phyloP scores from a whole-genome alignment of 2,113 vertebrate species.

The Vulpes lagopus region DNA sequence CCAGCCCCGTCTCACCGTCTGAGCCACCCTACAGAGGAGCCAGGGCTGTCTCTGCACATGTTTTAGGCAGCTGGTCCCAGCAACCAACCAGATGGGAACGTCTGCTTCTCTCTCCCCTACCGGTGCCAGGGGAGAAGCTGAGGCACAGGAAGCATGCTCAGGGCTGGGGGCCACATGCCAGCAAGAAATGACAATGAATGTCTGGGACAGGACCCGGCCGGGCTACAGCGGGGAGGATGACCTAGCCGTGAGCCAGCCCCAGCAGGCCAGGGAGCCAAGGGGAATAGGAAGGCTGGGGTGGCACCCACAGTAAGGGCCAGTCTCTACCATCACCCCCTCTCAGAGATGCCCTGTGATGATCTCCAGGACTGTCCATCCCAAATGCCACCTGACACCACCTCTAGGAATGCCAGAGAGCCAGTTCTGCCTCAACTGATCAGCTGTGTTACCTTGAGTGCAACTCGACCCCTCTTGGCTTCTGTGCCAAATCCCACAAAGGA shows the following conservation, averaged over 20 bases:
- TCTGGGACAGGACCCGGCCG: not conserved
- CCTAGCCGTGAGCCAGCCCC: not conserved
- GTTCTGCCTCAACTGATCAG: not conserved
- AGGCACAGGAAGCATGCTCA: no score
- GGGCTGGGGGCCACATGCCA: not conserved
- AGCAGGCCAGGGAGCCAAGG: not conserved
- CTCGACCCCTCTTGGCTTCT: not conserved
- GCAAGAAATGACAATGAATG: not conserved
- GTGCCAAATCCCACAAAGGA: not conserved
- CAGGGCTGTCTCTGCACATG: not conserved
- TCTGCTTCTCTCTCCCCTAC: not conserved
- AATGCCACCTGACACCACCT: not conserved
- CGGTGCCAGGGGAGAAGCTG: not conserved
- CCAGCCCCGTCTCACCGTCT: not conserved
- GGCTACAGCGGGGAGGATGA: not conserved
- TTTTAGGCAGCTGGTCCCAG: not conserved
- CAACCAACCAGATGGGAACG: not conserved
- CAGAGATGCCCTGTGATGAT: not conserved
- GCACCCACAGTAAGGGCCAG: not conserved
- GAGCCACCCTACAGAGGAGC: not conserved
- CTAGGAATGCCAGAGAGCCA: not conserved
- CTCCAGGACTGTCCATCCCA: not conserved
- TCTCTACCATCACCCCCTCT: not conserved
- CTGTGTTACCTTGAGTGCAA: not conserved
- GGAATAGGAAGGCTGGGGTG: accelerated